These are phyloP conservation scores for Sesamia nonagrioides DNA, from an alignment of 1,140 invertebrate species.

Conservation along the genomic window DNA sequence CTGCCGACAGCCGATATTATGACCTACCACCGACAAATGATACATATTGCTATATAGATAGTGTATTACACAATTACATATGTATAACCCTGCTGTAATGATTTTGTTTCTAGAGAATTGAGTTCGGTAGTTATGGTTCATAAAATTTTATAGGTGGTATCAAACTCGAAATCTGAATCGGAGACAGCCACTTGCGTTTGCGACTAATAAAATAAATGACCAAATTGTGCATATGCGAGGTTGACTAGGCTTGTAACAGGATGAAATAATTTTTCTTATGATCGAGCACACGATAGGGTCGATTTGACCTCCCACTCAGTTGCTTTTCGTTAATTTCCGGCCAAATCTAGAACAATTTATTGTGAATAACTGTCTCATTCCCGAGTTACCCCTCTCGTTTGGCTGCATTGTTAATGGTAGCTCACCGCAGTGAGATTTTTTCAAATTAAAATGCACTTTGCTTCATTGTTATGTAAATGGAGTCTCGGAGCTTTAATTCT, in stretches of 20 bases:
- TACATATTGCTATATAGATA: no score
- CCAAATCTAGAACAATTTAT: slow-evolving; percentile 60
- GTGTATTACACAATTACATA: no score
- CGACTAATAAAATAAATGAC: slow-evolving; percentile 57
- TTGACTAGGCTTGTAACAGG: slow-evolving; percentile 56
- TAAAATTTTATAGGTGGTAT: slow-evolving; percentile 8
- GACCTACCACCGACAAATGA: no score
- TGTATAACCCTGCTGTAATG: no score
- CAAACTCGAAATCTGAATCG: background rate
- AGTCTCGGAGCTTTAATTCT: slow-evolving; percentile 30
- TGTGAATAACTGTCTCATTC: slow-evolving; percentile 54
- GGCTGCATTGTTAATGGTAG: slow-evolving; percentile 54
- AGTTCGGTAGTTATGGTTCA: slow-evolving; percentile 11
- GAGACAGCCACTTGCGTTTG: background rate
- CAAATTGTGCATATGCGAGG: slow-evolving; percentile 55
- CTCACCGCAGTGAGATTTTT: slow-evolving; percentile 48
- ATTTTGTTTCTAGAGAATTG: no score
- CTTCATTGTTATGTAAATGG: slow-evolving; percentile 55
- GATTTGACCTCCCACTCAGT: slow-evolving; percentile 59
- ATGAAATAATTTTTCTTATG: slow-evolving; percentile 60
- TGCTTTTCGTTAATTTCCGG: slow-evolving; percentile 66
- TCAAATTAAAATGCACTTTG: slow-evolving; percentile 56
- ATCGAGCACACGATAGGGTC: slow-evolving; percentile 57
- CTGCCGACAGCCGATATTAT: no score
- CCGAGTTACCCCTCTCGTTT: slow-evolving; percentile 50